Conservation (phyloP, 2,888 invertebrate species). For the Agonopterix alstromeriana region DNA sequence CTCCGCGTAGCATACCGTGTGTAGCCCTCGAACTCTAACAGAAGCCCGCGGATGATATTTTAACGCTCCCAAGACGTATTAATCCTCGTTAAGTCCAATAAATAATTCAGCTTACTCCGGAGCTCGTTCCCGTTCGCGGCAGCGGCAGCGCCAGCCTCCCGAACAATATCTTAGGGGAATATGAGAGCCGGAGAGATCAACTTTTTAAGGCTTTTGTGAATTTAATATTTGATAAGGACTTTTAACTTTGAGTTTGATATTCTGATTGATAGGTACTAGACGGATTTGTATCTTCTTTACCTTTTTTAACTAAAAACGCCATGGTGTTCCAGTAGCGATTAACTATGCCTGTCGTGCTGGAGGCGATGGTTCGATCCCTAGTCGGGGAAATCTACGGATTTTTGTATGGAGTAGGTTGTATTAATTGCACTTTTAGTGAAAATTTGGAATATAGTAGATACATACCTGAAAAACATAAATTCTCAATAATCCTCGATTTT, state of each 20-base stretch:
- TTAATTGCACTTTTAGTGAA: too few relatives aligned
- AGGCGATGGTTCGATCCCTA: too few relatives aligned
- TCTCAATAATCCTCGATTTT: too few relatives aligned
- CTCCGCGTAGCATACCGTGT: too few relatives aligned
- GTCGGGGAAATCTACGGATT: too few relatives aligned
- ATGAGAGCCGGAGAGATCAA: slow-evolving; percentile 13
- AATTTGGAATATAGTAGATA: too few relatives aligned
- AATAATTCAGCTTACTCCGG: slow-evolving; percentile 50
- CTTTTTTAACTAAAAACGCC: too few relatives aligned
- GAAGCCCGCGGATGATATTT: slow-evolving; percentile 33
- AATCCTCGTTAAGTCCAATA: slow-evolving; percentile 59
- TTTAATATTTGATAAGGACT: slow-evolving; percentile 24
- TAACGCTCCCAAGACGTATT: slow-evolving; percentile 47
- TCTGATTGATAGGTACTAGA: neutral
- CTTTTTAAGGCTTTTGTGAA: slow-evolving; percentile 29
- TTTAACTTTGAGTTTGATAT: slow-evolving; percentile 8
- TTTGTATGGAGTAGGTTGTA: too few relatives aligned
- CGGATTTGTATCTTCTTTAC: too few relatives aligned
- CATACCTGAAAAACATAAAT: too few relatives aligned
- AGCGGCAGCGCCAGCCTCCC: slow-evolving; percentile 3
- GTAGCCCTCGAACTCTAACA: neutral
- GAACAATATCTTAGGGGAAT: slow-evolving; percentile 15
- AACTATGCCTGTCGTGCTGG: too few relatives aligned
- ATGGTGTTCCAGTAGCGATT: too few relatives aligned
- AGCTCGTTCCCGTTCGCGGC: slow-evolving; percentile 5